Base-by-base conservation (phyloP, 2,113 vertebrate genomes). In the Macroglossus sobrinus region DNA sequence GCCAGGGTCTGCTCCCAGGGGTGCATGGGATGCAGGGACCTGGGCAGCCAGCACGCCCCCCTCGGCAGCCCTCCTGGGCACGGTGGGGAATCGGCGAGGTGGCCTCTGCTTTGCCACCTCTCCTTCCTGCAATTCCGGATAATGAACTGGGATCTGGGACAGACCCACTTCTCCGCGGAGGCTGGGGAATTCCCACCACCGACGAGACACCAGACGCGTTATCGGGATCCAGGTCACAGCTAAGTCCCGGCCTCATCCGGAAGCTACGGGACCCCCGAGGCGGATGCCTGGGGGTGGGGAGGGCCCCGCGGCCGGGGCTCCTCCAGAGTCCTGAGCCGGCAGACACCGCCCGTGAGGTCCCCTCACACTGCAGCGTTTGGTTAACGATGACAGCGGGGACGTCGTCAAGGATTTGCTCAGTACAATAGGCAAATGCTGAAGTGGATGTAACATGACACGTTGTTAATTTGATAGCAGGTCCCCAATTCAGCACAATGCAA, bases 221-320 rank as follows among this genome's bases (percentile, higher is more conserved):
- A 19, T 40, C 53, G n/a, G 84, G 84, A 81, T 68, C 55, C 91
- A 78, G 93, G 71, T 81, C 94, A 93, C 68, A 28, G 91, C 64
- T 40, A 26, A 30, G 33, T 38, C 68, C 40, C 50, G 0, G 1
- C 63, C 72, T 71, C 61, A 2, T 12, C 64, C 0, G 13, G 74
- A 72, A 84, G 38, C 47, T 14, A 7, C 14, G 2, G 26, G 61
- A 30, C 78, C 71, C 79, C 33, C 13, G 14, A 40, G 68, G 78
- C 59, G n/a, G 6, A 33, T 19, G 61, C 68, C 59, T 14, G 38
- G 57, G 38, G 55, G 38, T 63, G 3, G 50, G n/a, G 55, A 40
- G 16, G 13, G 6, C 47, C 71, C 30, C 18, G 1, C 30, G 3
- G 3, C 28, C 4, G 1, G 50, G 76, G 45, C 35, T 24, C 50